Percentiles rank a stretch among this genome's conserved stretches.
Evolutionary conservation across 2,113 vertebrate species (phyloP).

Genomic region (Climacteris rufus): DNA sequence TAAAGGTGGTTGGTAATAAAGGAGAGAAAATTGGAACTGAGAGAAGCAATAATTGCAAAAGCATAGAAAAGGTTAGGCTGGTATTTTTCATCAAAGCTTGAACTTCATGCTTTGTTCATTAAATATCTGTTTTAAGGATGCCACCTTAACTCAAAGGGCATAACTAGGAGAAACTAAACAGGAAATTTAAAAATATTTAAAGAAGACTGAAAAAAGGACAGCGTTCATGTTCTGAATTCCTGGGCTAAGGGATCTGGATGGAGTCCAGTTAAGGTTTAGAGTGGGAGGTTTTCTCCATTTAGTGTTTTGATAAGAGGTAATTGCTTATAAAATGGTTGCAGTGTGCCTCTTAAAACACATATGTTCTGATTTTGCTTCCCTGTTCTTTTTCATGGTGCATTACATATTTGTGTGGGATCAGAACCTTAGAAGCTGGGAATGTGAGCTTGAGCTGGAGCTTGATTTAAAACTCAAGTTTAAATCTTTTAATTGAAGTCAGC

Average conservation of each 20-base stretch:
- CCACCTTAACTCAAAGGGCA: neutral
- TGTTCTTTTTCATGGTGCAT: neutral
- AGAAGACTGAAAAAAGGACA: neutral
- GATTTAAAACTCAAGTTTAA: neutral
- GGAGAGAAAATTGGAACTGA: constrained; percentile 27
- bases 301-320: neutral
- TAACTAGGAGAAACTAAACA: neutral
- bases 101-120: constrained; percentile 3
- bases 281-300: neutral
- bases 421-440: neutral
- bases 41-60: constrained; percentile 46
- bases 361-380: constrained; percentile 20
- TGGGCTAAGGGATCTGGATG: neutral
- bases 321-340: neutral
- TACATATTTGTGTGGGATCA: neutral
- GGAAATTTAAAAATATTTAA: neutral
- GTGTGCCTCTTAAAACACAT: neutral
- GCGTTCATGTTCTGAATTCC: neutral
- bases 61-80: constrained; percentile 25
- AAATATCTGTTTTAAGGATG: constrained; percentile 7
- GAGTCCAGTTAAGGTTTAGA: neutral
- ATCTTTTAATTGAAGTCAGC: neutral
- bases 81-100: constrained; percentile 41
- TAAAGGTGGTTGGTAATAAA: constrained; percentile 49
- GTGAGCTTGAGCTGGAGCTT: neutral